Conservation (phyloP, 1,140 invertebrate species). For the Leptonema lineaticorne region DNA sequence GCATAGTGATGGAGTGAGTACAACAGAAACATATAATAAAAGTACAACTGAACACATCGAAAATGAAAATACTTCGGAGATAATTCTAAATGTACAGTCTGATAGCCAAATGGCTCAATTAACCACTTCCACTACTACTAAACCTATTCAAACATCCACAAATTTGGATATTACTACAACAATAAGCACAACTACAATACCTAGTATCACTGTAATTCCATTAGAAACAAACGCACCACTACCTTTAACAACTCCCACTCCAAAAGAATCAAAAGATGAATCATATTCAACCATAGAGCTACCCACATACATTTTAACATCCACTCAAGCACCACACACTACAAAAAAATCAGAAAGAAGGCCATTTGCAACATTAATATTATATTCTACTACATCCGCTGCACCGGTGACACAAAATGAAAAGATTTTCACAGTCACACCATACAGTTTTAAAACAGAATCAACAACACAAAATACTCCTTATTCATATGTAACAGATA, state of each 20-base stretch:
- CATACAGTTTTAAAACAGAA: conserved; percentile 10
- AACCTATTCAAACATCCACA: conserved; percentile 54
- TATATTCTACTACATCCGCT: conserved; percentile 53
- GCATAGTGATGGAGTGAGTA: conserved; percentile 39
- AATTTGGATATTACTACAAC: conserved; percentile 27
- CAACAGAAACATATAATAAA: conserved; percentile 39
- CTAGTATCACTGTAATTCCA: conserved; percentile 32
- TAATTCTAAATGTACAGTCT: conserved; percentile 38
- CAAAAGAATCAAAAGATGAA: conserved; percentile 46
- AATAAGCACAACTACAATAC: conserved; percentile 30
- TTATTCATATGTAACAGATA: background rate
- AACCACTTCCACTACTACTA: conserved; percentile 54
- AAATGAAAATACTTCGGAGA: conserved; percentile 28
- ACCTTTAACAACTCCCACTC: conserved; percentile 45
- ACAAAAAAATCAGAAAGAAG: conserved; percentile 45
- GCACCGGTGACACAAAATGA: conserved; percentile 48
- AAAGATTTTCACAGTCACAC: conserved; percentile 40
- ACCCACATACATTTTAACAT: conserved; percentile 45
- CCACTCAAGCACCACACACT: conserved; percentile 49
- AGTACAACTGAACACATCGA: conserved; percentile 31
- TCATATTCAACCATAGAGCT: conserved; percentile 46
- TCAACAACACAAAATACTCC: background rate
- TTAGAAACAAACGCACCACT: conserved; percentile 14
- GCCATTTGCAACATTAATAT: conserved; percentile 54
- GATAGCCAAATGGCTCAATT: conserved; percentile 44